These are phyloP conservation scores for Garrulus glandarius DNA, from an alignment of 2,797 vertebrate species.

Conservation along the genomic window DNA sequence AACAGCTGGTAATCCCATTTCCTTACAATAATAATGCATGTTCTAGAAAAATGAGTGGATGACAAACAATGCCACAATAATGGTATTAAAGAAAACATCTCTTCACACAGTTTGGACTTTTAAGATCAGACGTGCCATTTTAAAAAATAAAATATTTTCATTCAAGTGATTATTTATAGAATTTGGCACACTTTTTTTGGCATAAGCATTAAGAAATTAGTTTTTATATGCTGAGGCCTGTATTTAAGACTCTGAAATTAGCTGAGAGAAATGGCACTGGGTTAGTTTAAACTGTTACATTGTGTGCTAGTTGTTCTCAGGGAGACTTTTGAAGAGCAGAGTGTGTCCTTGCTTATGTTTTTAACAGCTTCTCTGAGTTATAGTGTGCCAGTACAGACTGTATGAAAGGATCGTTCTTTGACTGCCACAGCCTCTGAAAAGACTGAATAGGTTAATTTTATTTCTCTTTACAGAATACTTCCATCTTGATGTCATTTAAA, in stretches of 20 bases:
- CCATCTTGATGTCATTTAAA: neutral
- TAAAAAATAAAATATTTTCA: neutral
- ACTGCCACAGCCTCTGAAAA: neutral
- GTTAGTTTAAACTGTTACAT: neutral
- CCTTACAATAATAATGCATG: neutral
- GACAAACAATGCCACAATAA: rapidly evolving
- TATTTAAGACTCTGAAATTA: neutral
- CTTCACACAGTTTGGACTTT: neutral
- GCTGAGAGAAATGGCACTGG: neutral
- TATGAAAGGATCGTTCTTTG: neutral
- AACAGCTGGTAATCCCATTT: neutral
- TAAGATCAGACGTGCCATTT: neutral
- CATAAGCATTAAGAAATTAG: neutral
- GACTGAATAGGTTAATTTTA: conserved; percentile 3
- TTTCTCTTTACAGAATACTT: neutral
- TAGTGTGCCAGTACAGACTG: neutral
- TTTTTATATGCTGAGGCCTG: neutral
- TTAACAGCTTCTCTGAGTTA: neutral
- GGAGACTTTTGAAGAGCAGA: neutral
- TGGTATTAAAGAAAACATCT: neutral
- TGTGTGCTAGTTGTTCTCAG: neutral
- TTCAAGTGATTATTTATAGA: neutral
- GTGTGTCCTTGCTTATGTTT: neutral
- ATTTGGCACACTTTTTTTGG: neutral
- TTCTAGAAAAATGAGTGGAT: neutral